Conservation (phyloP, 2,113 vertebrate species). For the Ciconia maguari region DNA sequence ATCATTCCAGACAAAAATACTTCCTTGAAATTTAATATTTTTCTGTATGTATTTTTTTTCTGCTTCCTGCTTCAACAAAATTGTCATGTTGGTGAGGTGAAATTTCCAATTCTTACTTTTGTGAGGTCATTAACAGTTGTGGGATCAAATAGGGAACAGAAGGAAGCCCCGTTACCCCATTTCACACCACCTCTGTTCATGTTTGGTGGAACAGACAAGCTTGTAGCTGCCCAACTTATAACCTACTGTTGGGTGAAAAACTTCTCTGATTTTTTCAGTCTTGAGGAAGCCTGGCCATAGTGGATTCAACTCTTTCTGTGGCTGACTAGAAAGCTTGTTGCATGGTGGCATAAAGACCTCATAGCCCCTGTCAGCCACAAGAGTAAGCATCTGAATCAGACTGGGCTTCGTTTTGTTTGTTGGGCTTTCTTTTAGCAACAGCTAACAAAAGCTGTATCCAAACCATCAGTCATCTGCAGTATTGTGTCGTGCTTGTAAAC, state of each 20-base stretch:
- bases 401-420: not conserved
- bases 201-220: not conserved
- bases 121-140: not conserved
- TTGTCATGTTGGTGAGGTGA: rapidly evolving
- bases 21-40: not conserved
- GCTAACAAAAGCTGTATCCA: not conserved
- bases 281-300: not conserved
- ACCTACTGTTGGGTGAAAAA: not conserved
- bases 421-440: not conserved
- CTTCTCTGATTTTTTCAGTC: not conserved
- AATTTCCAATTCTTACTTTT: not conserved
- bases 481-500: not conserved
- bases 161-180: not conserved
- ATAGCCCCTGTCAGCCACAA: rapidly evolving
- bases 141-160: not conserved
- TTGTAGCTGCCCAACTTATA: not conserved
- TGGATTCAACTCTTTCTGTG: not conserved
- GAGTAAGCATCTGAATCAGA: not conserved
- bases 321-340: not conserved
- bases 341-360: not conserved
- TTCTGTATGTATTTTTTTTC: not conserved
- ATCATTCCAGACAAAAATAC: not conserved
- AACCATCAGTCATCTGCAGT: not conserved
- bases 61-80: not conserved
- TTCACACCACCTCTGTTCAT: not conserved